Percentiles rank a stretch among this genome's conserved stretches.
Evolutionary conservation across 1,140 invertebrate species (phyloP).

Genomic region (Platyscapa corneri): DNA sequence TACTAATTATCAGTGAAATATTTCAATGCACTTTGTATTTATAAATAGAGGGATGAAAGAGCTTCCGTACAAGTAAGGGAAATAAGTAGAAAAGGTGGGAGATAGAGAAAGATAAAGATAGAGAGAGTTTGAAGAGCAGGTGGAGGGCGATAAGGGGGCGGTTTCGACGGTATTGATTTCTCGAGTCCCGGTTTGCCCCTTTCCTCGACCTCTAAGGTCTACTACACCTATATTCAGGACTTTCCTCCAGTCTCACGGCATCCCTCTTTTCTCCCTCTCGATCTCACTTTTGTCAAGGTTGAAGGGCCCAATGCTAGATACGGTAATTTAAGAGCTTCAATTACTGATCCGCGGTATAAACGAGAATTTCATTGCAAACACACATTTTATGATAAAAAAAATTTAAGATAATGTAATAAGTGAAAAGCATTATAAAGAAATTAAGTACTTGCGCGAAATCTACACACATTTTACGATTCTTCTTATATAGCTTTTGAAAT

Average conservation of each 20-base stretch:
- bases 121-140: slow-evolving; percentile 33
- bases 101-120: not conserved
- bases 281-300: not conserved
- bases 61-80: not conserved
- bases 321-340: not conserved
- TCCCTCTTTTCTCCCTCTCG: not conserved
- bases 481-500: too few species aligned
- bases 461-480: too few species aligned
- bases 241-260: not conserved
- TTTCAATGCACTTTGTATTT: not conserved
- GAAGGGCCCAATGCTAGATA: not conserved
- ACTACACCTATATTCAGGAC: not conserved
- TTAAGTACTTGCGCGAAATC: too few species aligned
- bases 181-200: slow-evolving; percentile 56
- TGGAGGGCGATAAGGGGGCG: slow-evolving; percentile 50
- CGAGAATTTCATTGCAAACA: not conserved
- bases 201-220: slow-evolving; percentile 32
- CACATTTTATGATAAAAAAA: not conserved
- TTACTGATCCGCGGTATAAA: not conserved
- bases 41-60: not conserved
- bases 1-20: not conserved
- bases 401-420: too few species aligned
- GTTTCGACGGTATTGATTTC: slow-evolving; percentile 67
- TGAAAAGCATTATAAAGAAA: too few species aligned
- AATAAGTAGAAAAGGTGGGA: not conserved